Percentiles rank a stretch among this genome's conserved stretches.
Conservation (phyloP, 2,888 invertebrate species). For the Nipponacmea schrenckii region DNA sequence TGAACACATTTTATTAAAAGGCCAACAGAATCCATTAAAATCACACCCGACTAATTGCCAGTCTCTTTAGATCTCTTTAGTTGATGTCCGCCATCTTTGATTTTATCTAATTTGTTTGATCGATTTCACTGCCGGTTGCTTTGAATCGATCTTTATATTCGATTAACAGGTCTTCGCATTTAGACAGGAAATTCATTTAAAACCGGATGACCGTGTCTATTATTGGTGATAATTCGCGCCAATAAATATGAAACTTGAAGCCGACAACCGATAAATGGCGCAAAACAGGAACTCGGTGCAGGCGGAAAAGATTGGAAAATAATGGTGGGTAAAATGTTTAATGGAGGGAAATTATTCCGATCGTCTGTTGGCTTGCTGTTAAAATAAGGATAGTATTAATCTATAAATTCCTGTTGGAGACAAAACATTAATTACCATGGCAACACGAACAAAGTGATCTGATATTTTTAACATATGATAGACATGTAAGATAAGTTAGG, state of each 20-base stretch:
- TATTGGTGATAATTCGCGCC: conserved; percentile 7
- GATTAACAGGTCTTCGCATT: background rate
- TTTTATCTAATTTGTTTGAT: conserved; percentile 7
- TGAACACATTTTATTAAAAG: conserved; percentile 4
- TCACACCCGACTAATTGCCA: conserved; percentile 6
- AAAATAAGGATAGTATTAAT: background rate
- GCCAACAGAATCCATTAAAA: conserved; percentile 7
- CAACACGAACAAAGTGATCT: background rate
- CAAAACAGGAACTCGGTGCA: conserved; percentile 5
- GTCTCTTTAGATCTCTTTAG: conserved; percentile 2
- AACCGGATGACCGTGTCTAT: conserved; percentile 7
- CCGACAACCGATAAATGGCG: conserved; percentile 1
- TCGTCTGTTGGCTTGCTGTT: background rate
- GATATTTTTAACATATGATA: no score
- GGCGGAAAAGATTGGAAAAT: conserved; percentile 2
- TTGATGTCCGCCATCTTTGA: conserved; percentile 6
- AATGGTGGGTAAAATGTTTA: conserved; percentile 6
- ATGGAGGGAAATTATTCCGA: conserved; percentile 6
- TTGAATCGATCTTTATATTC: conserved; percentile 2
- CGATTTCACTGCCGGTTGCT: background rate
- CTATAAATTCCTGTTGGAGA: background rate
- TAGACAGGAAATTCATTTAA: conserved; percentile 6
- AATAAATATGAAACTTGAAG: conserved; percentile 7
- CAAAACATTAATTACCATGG: background rate
- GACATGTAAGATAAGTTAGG: no score